Evolutionary conservation across 30 jellyfish, hydroid and myxozoan species (phyloP), one percentile per base, ranked within the genome.

Genomic region (Aurelia aurita complex sp. Pacific): DNA sequence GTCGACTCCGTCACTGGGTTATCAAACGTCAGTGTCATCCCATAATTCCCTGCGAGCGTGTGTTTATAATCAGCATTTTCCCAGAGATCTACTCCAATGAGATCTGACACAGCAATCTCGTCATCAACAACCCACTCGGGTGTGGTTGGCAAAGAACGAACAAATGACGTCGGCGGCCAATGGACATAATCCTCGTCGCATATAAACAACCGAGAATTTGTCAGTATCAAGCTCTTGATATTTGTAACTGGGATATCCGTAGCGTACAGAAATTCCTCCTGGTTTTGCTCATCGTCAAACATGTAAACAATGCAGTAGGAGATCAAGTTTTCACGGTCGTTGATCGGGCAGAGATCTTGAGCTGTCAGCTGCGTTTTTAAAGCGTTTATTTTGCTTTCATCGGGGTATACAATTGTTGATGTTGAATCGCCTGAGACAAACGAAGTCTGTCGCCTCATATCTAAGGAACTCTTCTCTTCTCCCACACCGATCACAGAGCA

Each of bases 51-150:
- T 12, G 81, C 85, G 19, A 86, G 87, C 73, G 74, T 63, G 69
- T 83, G 75, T n/a, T 52, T 84, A 74, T 74, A 69, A 13, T 77
- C 77, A 12, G 71, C 69, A 19, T 85, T 73, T 40, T 88, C 90
- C 98, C 98, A 92, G 0, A 92, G 69, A 52, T 92, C 96, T 10
- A 92, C 91, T n/a, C 97, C 98, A 64, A 92, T 80, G 50, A 92
- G 54, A 46, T 73, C 86, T 5, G 86, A 81, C 10, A 88, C 96
- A 42, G 67, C 82, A 51, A 82, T 81, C 12, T 80, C 93, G 16
- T 92, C 94, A 71, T 88, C 97, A 46, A 92, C 98, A 36, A 88
- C 88, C 98, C 98, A 92, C 50, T 92, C 94, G 51, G 98, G 98
- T 34, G 98, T 92, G 38, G 70, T 68, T 0, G 98, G 98, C 18